Evolutionary conservation across 2,797 vertebrate species (phyloP).

Genomic region (Anniella stebbinsi): DNA sequence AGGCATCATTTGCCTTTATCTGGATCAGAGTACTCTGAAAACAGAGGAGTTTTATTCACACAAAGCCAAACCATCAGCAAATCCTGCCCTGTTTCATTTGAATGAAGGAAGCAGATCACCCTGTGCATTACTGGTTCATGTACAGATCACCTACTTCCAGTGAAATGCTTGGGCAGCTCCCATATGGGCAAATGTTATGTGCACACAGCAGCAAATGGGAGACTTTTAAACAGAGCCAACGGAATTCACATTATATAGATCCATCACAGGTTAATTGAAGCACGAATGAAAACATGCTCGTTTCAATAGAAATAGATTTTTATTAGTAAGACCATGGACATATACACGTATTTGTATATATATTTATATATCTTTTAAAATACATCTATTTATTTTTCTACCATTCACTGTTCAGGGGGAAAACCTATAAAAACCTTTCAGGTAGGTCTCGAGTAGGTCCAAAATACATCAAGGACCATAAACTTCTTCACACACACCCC

Average conservation of each 20-base stretch:
- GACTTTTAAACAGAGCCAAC: not conserved
- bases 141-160: not conserved
- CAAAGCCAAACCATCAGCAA: too few species aligned
- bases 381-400: conserved; percentile 79
- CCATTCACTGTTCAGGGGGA: conserved; percentile 75
- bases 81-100: not conserved
- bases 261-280: not conserved
- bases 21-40: too few species aligned
- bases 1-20: too few species aligned
- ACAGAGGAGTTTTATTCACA: too few species aligned
- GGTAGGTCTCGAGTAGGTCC: conserved; percentile 76
- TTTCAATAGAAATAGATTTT: conserved; percentile 82
- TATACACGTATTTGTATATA: conserved; percentile 74
- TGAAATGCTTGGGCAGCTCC: not conserved
- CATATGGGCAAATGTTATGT: not conserved
- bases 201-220: not conserved
- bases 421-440: conserved; percentile 78
- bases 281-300: conserved; percentile 41
- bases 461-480: conserved; percentile 66
- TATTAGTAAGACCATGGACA: conserved; percentile 81
- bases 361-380: conserved; percentile 75
- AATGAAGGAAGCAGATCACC: not conserved
- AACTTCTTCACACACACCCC: conserved; percentile 57
- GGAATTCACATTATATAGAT: not conserved
- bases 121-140: not conserved